These are phyloP conservation scores for Danio tinwini DNA, from an alignment of 2,797 vertebrate genomes.

Conservation along the genomic window DNA sequence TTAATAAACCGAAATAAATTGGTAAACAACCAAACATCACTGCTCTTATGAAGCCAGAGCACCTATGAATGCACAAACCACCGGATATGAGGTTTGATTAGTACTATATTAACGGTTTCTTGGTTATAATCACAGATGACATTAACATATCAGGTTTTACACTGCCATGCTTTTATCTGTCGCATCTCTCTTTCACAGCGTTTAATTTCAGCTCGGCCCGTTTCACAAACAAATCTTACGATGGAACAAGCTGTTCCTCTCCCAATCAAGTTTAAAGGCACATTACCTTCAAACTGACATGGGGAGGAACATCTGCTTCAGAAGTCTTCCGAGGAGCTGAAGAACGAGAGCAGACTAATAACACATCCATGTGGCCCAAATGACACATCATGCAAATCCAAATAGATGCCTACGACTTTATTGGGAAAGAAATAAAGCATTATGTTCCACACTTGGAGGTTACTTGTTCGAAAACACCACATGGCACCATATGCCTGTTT, in stretches of 20 bases:
- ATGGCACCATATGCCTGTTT: constrained; percentile 74
- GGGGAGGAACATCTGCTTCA: constrained; percentile 70
- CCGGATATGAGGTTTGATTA: not conserved
- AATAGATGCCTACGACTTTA: constrained; percentile 70
- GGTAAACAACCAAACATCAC: not conserved
- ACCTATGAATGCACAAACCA: not conserved
- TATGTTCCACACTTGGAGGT: constrained; percentile 69
- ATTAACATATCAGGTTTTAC: constrained; percentile 10
- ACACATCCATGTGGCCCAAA: constrained; percentile 65
- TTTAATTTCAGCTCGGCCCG: constrained; percentile 37
- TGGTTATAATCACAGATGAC: constrained; percentile 31
- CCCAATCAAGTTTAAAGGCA: constrained; percentile 70
- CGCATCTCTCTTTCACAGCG: constrained; percentile 2
- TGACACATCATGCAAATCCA: constrained; percentile 74
- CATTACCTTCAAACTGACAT: constrained; percentile 66
- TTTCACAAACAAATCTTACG: constrained; percentile 54
- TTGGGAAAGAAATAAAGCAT: constrained; percentile 64
- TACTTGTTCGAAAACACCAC: constrained; percentile 68
- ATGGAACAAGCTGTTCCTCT: constrained; percentile 65
- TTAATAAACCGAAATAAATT: constrained; percentile 16
- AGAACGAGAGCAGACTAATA: constrained; percentile 56
- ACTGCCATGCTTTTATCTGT: constrained; percentile 6
- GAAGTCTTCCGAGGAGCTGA: constrained; percentile 59
- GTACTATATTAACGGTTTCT: constrained; percentile 23
- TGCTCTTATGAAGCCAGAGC: not conserved